Evolutionary conservation across 1,140 invertebrate genomes (phyloP), one percentile per base, ranked within the genome.

Genomic region (Triops cancriformis): DNA sequence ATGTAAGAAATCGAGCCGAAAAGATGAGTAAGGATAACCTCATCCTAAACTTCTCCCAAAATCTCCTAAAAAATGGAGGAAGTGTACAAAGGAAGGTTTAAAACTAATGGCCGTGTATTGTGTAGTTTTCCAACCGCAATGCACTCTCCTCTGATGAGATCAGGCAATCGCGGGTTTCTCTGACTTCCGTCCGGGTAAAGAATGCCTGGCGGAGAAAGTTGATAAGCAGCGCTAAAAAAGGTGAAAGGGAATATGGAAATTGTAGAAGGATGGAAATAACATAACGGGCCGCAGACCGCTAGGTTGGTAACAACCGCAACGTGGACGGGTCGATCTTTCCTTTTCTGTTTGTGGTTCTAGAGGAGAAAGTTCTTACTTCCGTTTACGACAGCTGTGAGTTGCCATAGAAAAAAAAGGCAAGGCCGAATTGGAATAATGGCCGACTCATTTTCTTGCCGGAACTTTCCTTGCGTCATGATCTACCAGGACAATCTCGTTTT

Each of bases 171-270:
- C 10, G 23, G 51, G 10, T 64, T 64, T 64, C 51, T 64, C 51
- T 64, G 14, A 23, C 51, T 64, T 64, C 51, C 51, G 51, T 64
- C 51, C 51, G 51, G 51, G 3, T n/a, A 64, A 64, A n/a, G 51
- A 64, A 64, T n/a, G 51, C 51, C 51, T 23, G 23, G 51, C 51
- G 7, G 51, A 64, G 51, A 64, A 64, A 64, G 51, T 64, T 64
- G 51, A 5, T 64, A 4, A 23, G 18, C 18, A 64, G 51, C 14
- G 12, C 45, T 23, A 23, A 23, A 64, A 64, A 23, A 23, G 51
- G 51, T 64, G 51, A 64, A 64, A 64, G 51, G 51, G 51, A 64
- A 64, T 64, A 64, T 64, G 51, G 51, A 64, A 64, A 64, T 64
- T n/a, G 51, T 64, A 64, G 51, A 18, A 64, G 31, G 51, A 64